Conservation (phyloP, 1,140 invertebrate species). For the Parapsyche elsis region DNA sequence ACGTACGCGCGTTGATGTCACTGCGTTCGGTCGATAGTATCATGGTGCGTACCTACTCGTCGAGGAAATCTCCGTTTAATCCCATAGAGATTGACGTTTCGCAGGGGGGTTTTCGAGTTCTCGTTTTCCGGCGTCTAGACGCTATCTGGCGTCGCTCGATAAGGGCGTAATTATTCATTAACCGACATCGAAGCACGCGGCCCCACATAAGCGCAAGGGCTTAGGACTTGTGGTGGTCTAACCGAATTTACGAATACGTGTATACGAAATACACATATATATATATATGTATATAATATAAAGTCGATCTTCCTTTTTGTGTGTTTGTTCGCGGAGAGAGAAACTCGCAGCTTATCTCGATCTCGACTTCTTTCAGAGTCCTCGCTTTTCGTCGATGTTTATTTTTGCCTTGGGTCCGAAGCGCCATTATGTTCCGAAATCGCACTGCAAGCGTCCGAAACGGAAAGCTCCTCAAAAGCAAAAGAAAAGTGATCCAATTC, state of each 20-base stretch:
- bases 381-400: background rate
- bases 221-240: background rate
- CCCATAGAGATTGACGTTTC: conserved; percentile 6
- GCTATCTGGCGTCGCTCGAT: background rate
- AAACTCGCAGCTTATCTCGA: conserved; percentile 2
- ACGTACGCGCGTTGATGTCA: no score
- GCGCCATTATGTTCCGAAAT: background rate
- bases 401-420: background rate
- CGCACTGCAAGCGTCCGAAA: background rate
- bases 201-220: background rate
- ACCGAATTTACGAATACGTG: background rate
- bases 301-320: background rate
- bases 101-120: background rate
- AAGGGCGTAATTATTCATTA: conserved; percentile 36
- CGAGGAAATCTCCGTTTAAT: background rate
- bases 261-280: no score
- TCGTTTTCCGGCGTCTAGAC: conserved; percentile 20
- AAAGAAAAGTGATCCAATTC: no score
- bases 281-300: background rate
- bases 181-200: background rate
- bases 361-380: background rate
- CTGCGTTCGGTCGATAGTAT: no score
- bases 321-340: background rate
- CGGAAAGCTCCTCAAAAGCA: background rate
- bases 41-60: background rate